Percentiles rank a stretch among this genome's conserved stretches.
Evolutionary conservation across 2,113 vertebrate species (phyloP).

Genomic region (Paracanthobrama guichenoti): DNA sequence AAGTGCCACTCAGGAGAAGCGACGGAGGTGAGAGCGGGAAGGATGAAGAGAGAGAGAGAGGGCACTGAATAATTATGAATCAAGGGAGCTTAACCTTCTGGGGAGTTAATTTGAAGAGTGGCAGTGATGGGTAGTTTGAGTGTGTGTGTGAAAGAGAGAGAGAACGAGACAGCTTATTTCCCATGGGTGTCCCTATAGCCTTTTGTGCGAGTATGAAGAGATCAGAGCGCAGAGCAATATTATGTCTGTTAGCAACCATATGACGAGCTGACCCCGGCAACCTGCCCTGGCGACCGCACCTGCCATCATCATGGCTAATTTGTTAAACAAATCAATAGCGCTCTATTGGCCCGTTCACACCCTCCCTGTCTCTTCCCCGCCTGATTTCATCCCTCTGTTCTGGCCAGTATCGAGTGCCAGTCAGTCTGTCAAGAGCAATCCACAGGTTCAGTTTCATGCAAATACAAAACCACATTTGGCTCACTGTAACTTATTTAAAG

Average conservation of each 20-base stretch:
- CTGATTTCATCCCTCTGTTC: slow-evolving; percentile 33
- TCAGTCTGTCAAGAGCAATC: slow-evolving; percentile 39
- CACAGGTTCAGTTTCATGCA: slow-evolving; percentile 21
- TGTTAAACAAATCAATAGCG: slow-evolving; percentile 82
- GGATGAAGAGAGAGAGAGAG: slow-evolving; percentile 53
- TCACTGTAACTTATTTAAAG: background rate
- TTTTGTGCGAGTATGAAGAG: slow-evolving; percentile 81
- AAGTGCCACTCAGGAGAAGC: slow-evolving; percentile 78
- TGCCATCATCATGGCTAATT: slow-evolving; percentile 80
- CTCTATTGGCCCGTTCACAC: slow-evolving; percentile 63
- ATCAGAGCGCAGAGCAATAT: slow-evolving; percentile 79
- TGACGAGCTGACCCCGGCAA: slow-evolving; percentile 75
- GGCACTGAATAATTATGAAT: slow-evolving; percentile 80
- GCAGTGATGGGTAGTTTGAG: slow-evolving; percentile 36
- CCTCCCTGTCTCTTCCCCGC: slow-evolving; percentile 36
- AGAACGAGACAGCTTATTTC: slow-evolving; percentile 79
- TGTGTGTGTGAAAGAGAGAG: slow-evolving; percentile 63
- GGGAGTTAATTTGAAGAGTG: slow-evolving; percentile 81
- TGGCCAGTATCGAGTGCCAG: slow-evolving; percentile 22
- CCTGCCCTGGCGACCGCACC: slow-evolving; percentile 68
- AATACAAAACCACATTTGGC: background rate
- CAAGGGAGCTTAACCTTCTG: slow-evolving; percentile 78
- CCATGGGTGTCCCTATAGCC: slow-evolving; percentile 78
- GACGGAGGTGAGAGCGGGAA: slow-evolving; percentile 58
- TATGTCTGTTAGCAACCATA: slow-evolving; percentile 80